Conservation (phyloP, 2,888 invertebrate species). For the Monoplex corrugatus region DNA sequence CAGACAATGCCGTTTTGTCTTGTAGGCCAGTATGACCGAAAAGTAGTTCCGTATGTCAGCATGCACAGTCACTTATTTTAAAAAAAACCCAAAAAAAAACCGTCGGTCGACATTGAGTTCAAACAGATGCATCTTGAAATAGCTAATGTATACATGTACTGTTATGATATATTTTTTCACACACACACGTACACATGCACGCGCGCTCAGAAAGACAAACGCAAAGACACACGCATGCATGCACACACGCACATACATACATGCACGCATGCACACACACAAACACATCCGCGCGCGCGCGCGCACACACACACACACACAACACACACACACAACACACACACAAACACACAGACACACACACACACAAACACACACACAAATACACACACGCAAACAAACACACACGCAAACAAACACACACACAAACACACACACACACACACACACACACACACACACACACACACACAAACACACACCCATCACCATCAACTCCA, state of each 20-base stretch:
- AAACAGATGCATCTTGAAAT: too few species aligned
- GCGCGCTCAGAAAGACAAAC: not conserved
- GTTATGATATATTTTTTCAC: too few species aligned
- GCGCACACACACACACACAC: not conserved
- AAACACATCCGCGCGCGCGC: not conserved
- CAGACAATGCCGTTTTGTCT: too few species aligned
- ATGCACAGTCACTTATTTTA: too few species aligned
- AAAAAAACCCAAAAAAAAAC: too few species aligned
- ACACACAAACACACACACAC: conserved; percentile 19
- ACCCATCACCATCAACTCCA: too few species aligned
- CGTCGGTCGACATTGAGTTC: too few species aligned
- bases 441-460: conserved; percentile 23
- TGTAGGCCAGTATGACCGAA: too few species aligned
- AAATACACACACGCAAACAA: not conserved
- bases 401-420: not conserved
- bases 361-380: conserved; percentile 16
- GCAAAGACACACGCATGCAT: not conserved
- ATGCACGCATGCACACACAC: conserved; percentile 10
- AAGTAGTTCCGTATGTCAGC: too few species aligned
- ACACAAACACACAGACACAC: conserved; percentile 12
- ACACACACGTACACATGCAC: conserved; percentile 2
- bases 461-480: not conserved
- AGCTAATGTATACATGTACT: too few species aligned
- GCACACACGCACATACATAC: conserved; percentile 12
- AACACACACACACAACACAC: not conserved